Conservation (phyloP, 2,797 vertebrate species). For the Propithecus perrieri region DNA sequence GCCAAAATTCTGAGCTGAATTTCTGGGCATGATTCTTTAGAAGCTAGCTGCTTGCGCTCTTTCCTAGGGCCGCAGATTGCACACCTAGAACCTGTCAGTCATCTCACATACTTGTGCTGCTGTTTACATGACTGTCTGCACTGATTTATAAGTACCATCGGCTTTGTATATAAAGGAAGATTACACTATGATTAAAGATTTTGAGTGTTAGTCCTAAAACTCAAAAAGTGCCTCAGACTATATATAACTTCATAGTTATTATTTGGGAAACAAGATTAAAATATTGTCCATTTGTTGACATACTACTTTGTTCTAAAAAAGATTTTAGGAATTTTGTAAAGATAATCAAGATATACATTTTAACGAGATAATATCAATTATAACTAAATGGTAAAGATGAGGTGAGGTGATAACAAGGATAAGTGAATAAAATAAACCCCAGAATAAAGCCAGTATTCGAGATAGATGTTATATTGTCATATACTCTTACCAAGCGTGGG, state of each 20-base stretch:
- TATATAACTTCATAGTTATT: background rate
- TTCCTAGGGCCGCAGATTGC: background rate
- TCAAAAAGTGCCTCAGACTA: background rate
- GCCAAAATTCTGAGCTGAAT: background rate
- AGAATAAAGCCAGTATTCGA: background rate
- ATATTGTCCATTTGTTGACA: background rate
- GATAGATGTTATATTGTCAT: background rate
- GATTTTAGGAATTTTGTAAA: background rate
- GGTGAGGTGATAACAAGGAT: background rate
- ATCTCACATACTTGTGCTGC: background rate
- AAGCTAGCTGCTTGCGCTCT: background rate
- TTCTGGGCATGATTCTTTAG: background rate
- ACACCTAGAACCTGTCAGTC: background rate
- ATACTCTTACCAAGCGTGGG: background rate
- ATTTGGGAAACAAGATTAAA: conserved; percentile 24
- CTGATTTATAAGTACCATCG: background rate
- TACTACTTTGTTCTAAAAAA: background rate
- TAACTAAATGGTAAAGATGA: background rate
- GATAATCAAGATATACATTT: background rate
- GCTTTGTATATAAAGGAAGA: background rate
- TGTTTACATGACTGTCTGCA: background rate
- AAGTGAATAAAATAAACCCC: background rate
- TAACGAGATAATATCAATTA: background rate
- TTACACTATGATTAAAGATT: background rate
- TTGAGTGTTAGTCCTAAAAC: background rate